A percentile compares a stretch with the other conserved stretches of the same genome.
Evolutionary conservation across 2,888 invertebrate genomes (phyloP).

Genomic region (Melinaea menophilus): DNA sequence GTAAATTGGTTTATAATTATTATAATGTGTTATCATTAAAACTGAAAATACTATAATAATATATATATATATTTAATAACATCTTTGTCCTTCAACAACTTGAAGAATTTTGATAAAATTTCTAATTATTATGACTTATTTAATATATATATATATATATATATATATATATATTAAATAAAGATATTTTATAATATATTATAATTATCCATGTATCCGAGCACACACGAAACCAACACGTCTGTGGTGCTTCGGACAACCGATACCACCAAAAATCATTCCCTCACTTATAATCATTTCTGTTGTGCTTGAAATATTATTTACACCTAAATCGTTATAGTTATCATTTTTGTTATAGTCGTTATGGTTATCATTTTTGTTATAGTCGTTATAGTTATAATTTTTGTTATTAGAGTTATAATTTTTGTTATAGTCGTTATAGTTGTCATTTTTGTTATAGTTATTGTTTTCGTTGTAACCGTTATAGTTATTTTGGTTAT

Average conservation of each 20-base stretch:
- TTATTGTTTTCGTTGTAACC: constrained; percentile 3
- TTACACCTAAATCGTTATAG: not conserved
- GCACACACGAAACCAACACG: constrained; percentile 8
- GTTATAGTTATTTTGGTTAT: constrained; percentile 6
- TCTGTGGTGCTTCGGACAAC: constrained; percentile 14
- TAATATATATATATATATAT: too few relatives aligned
- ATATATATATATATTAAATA: too few relatives aligned
- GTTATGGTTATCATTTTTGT: not conserved
- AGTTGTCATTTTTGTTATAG: not conserved
- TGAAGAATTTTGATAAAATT: too few relatives aligned
- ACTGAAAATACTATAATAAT: too few relatives aligned
- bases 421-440: not conserved
- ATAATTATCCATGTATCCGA: not conserved
- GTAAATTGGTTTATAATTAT: too few relatives aligned
- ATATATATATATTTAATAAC: too few relatives aligned
- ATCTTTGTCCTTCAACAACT: too few relatives aligned
- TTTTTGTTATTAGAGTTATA: constrained; percentile 4
- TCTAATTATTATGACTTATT: too few relatives aligned
- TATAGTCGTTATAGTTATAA: not conserved
- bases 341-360: not conserved
- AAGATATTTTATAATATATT: not conserved
- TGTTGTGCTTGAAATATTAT: constrained; percentile 2
- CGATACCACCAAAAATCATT: constrained; percentile 11
- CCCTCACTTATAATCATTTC: constrained; percentile 4
- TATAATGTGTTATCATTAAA: too few relatives aligned